Percentiles rank a stretch among this genome's conserved stretches.
phyloP scores from a whole-genome alignment of 2,888 invertebrate genomes.

The Syrista parreyssii region DNA sequence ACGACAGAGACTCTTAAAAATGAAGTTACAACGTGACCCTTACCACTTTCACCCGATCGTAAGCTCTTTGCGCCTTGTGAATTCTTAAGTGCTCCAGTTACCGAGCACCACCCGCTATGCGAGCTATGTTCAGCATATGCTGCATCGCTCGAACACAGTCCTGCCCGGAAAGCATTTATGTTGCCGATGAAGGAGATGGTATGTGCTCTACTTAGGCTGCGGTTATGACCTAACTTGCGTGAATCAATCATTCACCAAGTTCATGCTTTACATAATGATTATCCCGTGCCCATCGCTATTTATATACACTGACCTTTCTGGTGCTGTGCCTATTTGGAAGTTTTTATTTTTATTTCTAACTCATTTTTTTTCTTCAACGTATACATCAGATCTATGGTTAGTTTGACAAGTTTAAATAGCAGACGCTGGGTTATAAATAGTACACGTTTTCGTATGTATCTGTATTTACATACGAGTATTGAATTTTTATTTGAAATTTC shows the following conservation, averaged over 20 bases:
- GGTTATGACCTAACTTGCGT: slow-evolving; percentile 17
- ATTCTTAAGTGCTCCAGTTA: slow-evolving; percentile 46
- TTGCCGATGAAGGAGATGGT: slow-evolving; percentile 19
- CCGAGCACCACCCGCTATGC: slow-evolving; percentile 53
- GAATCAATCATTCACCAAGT: background rate
- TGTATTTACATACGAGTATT: background rate
- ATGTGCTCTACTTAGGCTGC: slow-evolving; percentile 20
- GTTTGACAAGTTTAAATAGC: background rate
- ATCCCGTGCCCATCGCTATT: background rate
- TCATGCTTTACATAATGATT: background rate
- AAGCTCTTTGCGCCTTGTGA: slow-evolving; percentile 12
- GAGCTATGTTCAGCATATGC: slow-evolving; percentile 50
- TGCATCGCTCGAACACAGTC: slow-evolving; percentile 27
- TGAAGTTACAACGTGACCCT: background rate
- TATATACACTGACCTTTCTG: background rate
- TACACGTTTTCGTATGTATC: background rate
- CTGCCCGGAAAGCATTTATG: slow-evolving; percentile 27
- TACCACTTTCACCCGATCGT: background rate
- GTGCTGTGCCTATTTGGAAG: background rate
- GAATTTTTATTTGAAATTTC: background rate
- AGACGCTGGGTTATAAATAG: background rate
- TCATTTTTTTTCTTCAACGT: background rate
- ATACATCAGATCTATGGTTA: background rate
- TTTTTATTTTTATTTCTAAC: background rate
- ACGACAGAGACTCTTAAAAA: background rate